A percentile compares a stretch with the other conserved stretches of the same genome.
These are phyloP conservation scores for Acrobasis consociella DNA, from an alignment of 2,888 invertebrate genomes.

Conservation along the genomic window DNA sequence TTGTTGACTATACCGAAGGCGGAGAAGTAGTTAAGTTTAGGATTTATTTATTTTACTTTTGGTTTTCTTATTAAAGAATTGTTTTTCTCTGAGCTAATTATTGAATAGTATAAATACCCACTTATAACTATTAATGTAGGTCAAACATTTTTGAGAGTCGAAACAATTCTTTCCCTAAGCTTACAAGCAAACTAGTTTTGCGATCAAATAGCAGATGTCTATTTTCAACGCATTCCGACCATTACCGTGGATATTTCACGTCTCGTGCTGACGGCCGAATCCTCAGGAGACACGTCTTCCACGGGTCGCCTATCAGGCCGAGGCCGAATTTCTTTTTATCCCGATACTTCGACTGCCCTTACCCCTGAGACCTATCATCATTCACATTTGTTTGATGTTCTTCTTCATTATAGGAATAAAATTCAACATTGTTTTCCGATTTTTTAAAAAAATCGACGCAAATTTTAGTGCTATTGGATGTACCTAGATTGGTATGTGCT, in stretches of 20 bases:
- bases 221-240: constrained; percentile 41
- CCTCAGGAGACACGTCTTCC: constrained; percentile 25
- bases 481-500: no score
- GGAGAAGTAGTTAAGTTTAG: no score
- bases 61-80: no score
- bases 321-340: constrained; percentile 17
- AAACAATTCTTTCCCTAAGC: neutral
- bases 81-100: no score
- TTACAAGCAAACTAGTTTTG: neutral
- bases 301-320: constrained; percentile 5
- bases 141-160: neutral
- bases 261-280: constrained; percentile 36
- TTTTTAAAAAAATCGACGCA: no score
- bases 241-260: constrained; percentile 54
- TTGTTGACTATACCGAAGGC: no score
- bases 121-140: no score
- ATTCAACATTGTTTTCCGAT: neutral
- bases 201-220: constrained; percentile 44
- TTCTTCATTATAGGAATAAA: constrained; percentile 1
- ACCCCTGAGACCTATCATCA: constrained; percentile 17
- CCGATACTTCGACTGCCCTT: constrained; percentile 9
- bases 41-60: no score
- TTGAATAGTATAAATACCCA: no score
- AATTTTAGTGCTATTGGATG: no score
- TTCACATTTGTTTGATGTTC: constrained; percentile 9